Conservation (phyloP, 2,888 invertebrate genomes). For the Parnassius apollo region DNA sequence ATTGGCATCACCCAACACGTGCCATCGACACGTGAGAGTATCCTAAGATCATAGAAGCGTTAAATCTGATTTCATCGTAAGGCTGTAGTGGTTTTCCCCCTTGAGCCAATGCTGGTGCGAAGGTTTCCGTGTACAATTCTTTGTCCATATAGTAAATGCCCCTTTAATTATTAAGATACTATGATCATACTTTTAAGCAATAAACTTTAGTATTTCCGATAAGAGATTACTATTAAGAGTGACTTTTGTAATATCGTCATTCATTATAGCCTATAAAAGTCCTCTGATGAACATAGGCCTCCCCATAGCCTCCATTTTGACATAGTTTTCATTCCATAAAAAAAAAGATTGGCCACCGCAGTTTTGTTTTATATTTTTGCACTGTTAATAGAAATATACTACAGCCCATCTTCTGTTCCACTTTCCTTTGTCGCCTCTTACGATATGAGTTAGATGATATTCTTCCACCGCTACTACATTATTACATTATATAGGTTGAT, state of each 20-base stretch:
- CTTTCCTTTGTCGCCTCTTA: no score
- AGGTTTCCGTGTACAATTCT: not conserved
- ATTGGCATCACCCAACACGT: conserved; percentile 36
- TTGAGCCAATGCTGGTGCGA: conserved; percentile 8
- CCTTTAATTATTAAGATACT: not conserved
- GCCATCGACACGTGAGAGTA: conserved; percentile 51
- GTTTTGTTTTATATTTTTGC: no score
- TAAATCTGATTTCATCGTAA: conserved; percentile 44
- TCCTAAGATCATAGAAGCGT: conserved; percentile 53
- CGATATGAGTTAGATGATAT: no score
- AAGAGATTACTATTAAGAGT: not conserved
- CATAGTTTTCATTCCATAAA: no score
- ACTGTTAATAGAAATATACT: no score
- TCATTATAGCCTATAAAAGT: no score
- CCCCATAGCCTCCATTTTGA: no score
- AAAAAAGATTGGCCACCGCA: no score
- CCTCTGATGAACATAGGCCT: no score
- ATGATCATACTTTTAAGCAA: not conserved
- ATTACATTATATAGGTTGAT: not conserved
- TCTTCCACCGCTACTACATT: no score
- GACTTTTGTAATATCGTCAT: no score
- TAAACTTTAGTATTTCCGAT: not conserved
- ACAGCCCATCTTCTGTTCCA: no score
- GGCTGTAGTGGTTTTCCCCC: conserved; percentile 44
- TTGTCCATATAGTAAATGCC: not conserved